Conservation (phyloP, 1,140 invertebrate genomes). For the Papilio polytes region DNA sequence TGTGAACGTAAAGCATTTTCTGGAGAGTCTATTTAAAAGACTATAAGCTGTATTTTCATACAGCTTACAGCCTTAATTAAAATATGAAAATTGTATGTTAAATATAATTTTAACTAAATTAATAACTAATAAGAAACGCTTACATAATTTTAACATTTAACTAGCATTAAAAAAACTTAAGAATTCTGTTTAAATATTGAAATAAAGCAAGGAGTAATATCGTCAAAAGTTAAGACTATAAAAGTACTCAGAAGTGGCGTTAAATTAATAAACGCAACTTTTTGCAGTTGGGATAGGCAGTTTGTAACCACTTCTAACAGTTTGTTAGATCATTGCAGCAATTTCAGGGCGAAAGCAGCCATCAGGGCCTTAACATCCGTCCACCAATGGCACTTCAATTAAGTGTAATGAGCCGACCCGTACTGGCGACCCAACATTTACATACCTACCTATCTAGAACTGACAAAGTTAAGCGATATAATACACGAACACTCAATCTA, state of each 20-base stretch:
- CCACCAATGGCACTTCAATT: slow-evolving; percentile 77
- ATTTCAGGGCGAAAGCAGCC: slow-evolving; percentile 65
- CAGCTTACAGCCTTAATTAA: no score
- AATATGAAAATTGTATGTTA: no score
- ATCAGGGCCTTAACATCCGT: slow-evolving; percentile 64
- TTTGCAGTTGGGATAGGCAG: slow-evolving; percentile 35
- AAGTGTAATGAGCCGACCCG: slow-evolving; percentile 75
- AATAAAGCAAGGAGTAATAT: slow-evolving; percentile 27
- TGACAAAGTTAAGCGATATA: slow-evolving; percentile 16
- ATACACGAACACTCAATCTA: slow-evolving; percentile 19
- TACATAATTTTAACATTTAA: not conserved
- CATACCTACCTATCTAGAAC: slow-evolving; percentile 46
- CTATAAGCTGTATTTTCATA: no score
- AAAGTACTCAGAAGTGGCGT: slow-evolving; percentile 35
- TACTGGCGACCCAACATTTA: slow-evolving; percentile 60
- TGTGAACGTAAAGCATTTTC: not conserved
- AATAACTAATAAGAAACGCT: not conserved
- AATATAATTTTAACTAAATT: not conserved
- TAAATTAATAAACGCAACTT: slow-evolving; percentile 36
- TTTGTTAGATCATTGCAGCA: slow-evolving; percentile 57
- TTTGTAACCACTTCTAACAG: slow-evolving; percentile 52
- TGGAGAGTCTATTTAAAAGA: not conserved
- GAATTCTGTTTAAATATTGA: not conserved
- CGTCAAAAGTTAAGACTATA: slow-evolving; percentile 21
- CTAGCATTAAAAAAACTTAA: not conserved